Conservation (phyloP, 2,797 vertebrate species). For the Enteromius afrohamiltoni region DNA sequence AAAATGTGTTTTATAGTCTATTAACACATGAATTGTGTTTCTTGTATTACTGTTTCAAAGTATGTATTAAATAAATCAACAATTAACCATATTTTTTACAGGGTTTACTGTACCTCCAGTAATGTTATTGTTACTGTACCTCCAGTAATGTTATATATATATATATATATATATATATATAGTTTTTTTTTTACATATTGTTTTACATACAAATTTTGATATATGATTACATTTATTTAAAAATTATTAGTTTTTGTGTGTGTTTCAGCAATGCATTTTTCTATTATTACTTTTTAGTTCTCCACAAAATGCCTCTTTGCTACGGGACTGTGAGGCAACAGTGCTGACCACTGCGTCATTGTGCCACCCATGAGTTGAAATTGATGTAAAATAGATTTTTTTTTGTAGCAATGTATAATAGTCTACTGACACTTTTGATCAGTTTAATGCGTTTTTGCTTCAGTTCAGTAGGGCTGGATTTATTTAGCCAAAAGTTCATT, state of each 20-base stretch:
- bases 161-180: background rate
- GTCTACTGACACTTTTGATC: background rate
- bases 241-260: background rate
- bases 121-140: background rate
- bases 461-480: background rate
- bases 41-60: background rate
- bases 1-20: background rate
- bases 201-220: background rate
- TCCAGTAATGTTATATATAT: background rate
- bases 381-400: background rate
- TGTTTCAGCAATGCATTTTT: background rate
- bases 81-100: background rate
- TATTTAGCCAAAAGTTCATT: background rate
- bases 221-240: background rate
- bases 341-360: background rate
- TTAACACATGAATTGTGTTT: slow-evolving; percentile 7
- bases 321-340: background rate
- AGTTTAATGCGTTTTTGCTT: background rate
- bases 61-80: background rate
- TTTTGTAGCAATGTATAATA: background rate
- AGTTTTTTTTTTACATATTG: background rate
- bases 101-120: background rate
- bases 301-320: background rate
- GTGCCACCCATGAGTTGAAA: background rate
- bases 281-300: background rate